Evolutionary conservation across 2,888 invertebrate genomes (phyloP).

Genomic region (Gandaritis pyraliata): DNA sequence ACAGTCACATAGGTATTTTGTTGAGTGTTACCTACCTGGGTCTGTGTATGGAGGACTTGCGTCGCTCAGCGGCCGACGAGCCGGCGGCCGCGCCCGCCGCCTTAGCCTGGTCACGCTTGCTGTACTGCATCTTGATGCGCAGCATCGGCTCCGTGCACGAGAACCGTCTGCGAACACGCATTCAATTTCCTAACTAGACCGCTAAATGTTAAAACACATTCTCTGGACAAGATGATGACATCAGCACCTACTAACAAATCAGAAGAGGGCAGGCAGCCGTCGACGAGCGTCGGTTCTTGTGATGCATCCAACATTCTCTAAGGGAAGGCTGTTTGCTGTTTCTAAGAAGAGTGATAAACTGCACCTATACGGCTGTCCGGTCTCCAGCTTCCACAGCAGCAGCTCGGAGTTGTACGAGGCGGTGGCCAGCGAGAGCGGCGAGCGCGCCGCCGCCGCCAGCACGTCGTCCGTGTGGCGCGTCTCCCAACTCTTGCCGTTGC

Average conservation of each 20-base stretch:
- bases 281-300: too few relatives aligned
- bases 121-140: constrained; percentile 84
- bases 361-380: constrained; percentile 89
- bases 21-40: constrained; percentile 47
- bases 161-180: constrained; percentile 60
- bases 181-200: background rate
- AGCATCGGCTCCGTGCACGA: constrained; percentile 83
- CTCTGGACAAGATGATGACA: too few relatives aligned
- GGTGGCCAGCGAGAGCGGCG: constrained; percentile 89
- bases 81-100: constrained; percentile 28
- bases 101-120: constrained; percentile 59
- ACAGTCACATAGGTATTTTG: too few relatives aligned
- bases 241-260: too few relatives aligned
- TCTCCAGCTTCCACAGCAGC: constrained; percentile 92
- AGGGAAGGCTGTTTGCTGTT: too few relatives aligned
- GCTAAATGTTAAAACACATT: too few relatives aligned
- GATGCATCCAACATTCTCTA: too few relatives aligned
- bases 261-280: too few relatives aligned
- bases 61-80: constrained; percentile 27
- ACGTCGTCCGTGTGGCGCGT: constrained; percentile 90
- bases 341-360: too few relatives aligned
- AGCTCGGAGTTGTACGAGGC: constrained; percentile 91
- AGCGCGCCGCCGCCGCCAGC: constrained; percentile 86
- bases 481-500: constrained; percentile 88
- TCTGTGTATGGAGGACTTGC: constrained; percentile 45